Conservation (phyloP, 2,888 invertebrate species). For the Copidosoma aretas region DNA sequence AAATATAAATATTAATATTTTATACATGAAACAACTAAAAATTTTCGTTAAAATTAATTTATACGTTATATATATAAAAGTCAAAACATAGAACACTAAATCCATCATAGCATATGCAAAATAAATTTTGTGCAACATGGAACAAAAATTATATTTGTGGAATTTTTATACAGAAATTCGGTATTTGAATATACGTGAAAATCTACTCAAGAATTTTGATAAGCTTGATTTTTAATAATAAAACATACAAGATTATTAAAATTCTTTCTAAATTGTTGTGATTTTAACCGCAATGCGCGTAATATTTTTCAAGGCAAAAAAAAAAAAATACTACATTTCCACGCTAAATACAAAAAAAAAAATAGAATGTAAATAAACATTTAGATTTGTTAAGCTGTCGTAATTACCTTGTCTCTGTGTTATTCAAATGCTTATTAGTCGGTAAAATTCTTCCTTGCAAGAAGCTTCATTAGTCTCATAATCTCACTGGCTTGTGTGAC, state of each 20-base stretch:
- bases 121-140: constrained; percentile 11
- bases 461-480: constrained; percentile 31
- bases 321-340: constrained; percentile 26
- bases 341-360: constrained; percentile 24
- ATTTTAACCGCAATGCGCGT: neutral
- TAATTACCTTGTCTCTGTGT: constrained; percentile 58
- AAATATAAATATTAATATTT: constrained; percentile 5
- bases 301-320: constrained; percentile 9
- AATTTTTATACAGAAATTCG: neutral
- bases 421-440: constrained; percentile 45
- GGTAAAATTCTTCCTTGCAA: constrained; percentile 41
- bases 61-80: neutral
- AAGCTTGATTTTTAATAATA: neutral
- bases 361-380: constrained; percentile 15
- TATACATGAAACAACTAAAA: neutral
- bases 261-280: neutral
- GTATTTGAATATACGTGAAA: neutral
- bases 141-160: constrained; percentile 13
- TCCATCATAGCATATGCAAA: neutral
- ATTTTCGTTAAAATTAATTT: neutral
- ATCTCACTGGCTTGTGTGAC: constrained; percentile 38
- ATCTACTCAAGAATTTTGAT: neutral
- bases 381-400: constrained; percentile 35
- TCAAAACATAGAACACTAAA: constrained; percentile 6
- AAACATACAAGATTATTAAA: neutral